Evolutionary conservation across 2,797 vertebrate genomes (phyloP), one percentile per base, ranked within the genome.

Genomic region (Pyrocephalus nanus): DNA sequence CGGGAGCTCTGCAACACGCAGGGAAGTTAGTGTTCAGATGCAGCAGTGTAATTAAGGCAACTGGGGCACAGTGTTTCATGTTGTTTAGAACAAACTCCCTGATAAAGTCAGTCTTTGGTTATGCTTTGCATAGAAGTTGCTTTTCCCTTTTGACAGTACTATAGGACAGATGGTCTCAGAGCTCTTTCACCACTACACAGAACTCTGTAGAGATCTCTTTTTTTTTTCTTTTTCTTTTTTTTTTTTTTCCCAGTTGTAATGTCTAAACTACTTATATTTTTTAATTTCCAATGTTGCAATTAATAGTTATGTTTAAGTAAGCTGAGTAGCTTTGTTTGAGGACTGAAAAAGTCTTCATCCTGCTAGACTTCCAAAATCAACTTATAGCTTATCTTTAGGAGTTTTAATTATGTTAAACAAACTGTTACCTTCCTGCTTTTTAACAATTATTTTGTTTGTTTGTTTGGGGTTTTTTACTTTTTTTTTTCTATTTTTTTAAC

Each of bases 331-430:
- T 82, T 92, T 92, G 81, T 91, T 73, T 93, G 82, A 91, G 45
- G 22, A 74, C 76, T 76, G 21, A 82, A 95, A 97, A 87, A 81
- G 18, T 36, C 66, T 48, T 95, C 16, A 30, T 88, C 15, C 20
- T 77, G 27, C 7, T 36, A 87, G 90, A 91, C 36, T 90, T 94
- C 62, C 87, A 82, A 95, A 88, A 93, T 91, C 67, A 95, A 50
- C 14, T 34, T 85, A 81, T 58, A 87, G 6, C 22, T 82, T 70
- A 86, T 14, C 61, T 62, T 71, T 40, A 90, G 58, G 16, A 79
- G 20, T 90, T 96, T 94, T 88, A 92, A 90, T 92, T 93, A 91
- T 70, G 47, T 75, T 96, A 73, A 71, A 86, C 60, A 19, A 8
- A 64, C 22, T 17, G 19, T 30, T 61, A 50, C 15, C 17, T 69